Evolutionary conservation across 2,888 invertebrate species (phyloP), one percentile per base, ranked within the genome.

Genomic region (Trimorus sp.): DNA sequence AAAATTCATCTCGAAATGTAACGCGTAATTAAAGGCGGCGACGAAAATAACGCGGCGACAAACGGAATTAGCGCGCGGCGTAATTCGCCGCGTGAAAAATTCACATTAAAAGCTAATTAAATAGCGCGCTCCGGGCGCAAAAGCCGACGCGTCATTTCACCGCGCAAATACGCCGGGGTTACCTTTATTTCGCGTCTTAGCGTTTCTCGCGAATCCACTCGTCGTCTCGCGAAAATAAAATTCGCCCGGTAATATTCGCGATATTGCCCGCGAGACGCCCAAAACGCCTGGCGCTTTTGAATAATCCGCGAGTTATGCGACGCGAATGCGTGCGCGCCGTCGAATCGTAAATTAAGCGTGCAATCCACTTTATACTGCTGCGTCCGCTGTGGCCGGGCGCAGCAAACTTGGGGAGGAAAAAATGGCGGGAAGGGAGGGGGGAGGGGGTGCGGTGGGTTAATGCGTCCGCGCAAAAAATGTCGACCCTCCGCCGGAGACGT

Each of bases 391-490:
- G 38, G 65, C 16, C 26, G 63, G 14, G 58, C 15, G 60, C 40
- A 70, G 70, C 62, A 58, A 36, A 53, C 4, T 40, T 11, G 40
- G 40, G 9, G 40, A 11, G 11, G 40, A 40, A 40, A 40, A 40
- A 26, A 26, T 51, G 51, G 51, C 15, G 16, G 26, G 53, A 15
- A 14, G 26, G 26, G 26, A 53, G 15, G 53, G n/a, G 37, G 16
- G 12, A 36, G n/a, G n/a, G 56, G 11, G 12, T 56, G 36, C 37
- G 16, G 36, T 38, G 76, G 76, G 62, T 69, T 70, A 63, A 77
- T 70, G 45, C 68, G 37, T 68, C 68, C 9, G 42, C 60, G 68
- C 48, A 62, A 76, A 75, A 76, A 75, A 40, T 75, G 74, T 59
- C 59, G 74, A 42, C 60, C 63, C 63, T 71, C 60, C 71, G 56